Conservation (phyloP, 2,113 vertebrate species). For the Tapirus terrestris region DNA sequence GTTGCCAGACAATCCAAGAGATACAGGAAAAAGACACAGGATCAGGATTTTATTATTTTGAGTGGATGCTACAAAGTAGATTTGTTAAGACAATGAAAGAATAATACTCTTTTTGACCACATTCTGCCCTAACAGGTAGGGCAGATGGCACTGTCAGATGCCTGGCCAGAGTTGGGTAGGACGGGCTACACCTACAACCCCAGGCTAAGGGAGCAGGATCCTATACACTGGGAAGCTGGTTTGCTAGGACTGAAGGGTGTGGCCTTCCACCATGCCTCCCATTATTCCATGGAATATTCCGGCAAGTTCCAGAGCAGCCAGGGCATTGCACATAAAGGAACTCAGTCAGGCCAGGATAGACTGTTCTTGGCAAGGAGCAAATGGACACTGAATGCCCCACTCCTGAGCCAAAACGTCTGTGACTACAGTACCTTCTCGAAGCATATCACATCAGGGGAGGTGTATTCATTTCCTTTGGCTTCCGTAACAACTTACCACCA, state of each 20-base stretch:
- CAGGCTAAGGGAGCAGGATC: neutral
- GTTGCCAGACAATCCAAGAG: neutral
- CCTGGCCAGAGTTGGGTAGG: neutral
- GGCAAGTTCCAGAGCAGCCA: neutral
- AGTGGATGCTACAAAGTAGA: neutral
- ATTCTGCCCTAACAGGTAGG: neutral
- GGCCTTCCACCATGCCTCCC: neutral
- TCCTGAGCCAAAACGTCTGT: constrained; percentile 13
- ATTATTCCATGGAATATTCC: neutral
- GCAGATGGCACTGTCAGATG: neutral
- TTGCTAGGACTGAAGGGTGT: neutral
- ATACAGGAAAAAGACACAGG: neutral
- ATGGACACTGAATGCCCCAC: neutral
- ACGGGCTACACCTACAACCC: neutral
- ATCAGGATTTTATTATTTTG: neutral
- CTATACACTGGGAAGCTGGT: neutral
- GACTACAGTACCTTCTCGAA: neutral
- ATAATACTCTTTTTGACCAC: neutral
- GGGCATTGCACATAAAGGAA: constrained; percentile 38
- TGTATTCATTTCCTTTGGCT: neutral
- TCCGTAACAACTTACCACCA: neutral
- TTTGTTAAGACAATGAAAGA: neutral
- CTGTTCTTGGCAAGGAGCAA: constrained; percentile 39
- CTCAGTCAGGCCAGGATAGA: neutral
- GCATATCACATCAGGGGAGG: neutral